These are phyloP conservation scores for Grus americana DNA, from an alignment of 2,113 vertebrate species.

Conservation along the genomic window DNA sequence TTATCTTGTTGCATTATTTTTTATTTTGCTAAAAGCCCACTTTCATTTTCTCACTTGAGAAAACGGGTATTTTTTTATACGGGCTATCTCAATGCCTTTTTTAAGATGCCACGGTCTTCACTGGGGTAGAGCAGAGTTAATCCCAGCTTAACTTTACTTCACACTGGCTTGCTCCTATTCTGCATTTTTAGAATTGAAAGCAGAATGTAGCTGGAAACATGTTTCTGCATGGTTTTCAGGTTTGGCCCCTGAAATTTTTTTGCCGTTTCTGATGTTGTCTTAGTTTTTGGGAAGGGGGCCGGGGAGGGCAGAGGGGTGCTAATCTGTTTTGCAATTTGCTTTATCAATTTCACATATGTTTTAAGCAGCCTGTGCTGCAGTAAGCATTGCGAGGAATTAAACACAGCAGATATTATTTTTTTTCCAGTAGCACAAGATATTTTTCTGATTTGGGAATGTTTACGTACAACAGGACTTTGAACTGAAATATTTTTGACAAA, in stretches of 20 bases:
- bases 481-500: background rate
- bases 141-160: background rate
- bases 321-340: background rate
- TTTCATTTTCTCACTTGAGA: slow-evolving; percentile 56
- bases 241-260: background rate
- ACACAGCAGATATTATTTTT: background rate
- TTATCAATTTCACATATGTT: background rate
- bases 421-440: background rate
- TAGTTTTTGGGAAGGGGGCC: background rate
- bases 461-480: background rate
- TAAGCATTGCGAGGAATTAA: background rate
- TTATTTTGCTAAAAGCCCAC: background rate
- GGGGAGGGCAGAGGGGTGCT: background rate
- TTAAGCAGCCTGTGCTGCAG: background rate
- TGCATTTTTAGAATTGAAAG: background rate
- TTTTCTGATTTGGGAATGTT: background rate
- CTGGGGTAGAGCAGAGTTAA: background rate
- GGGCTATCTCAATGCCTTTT: background rate
- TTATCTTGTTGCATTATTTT: background rate
- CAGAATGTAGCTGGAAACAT: background rate
- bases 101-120: background rate
- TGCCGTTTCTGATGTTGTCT: background rate
- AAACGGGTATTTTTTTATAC: slow-evolving; percentile 17
- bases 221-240: background rate
- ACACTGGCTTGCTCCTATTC: background rate